Conservation (phyloP, 2,888 invertebrate genomes). For the Phalangium opilio region DNA sequence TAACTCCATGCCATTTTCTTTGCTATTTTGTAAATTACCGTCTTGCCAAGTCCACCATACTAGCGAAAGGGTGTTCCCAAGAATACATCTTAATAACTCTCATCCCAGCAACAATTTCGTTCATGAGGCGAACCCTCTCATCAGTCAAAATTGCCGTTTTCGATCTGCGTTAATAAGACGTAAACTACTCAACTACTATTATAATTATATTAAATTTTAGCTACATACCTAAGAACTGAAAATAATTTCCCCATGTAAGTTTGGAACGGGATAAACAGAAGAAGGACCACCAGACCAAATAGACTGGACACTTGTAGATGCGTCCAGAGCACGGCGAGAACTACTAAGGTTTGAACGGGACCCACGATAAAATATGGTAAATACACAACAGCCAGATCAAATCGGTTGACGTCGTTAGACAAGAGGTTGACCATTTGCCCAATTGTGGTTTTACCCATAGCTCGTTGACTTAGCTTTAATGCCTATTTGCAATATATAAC, state of each 20-base stretch:
- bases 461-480: slow-evolving; percentile 57
- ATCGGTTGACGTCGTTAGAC: slow-evolving; percentile 84
- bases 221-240: slow-evolving; percentile 42
- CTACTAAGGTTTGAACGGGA: slow-evolving; percentile 61
- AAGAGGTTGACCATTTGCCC: slow-evolving; percentile 86
- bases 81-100: slow-evolving; percentile 95
- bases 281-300: slow-evolving; percentile 58
- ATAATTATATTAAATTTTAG: too few relatives aligned
- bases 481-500: too few relatives aligned
- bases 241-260: slow-evolving; percentile 39
- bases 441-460: slow-evolving; percentile 68
- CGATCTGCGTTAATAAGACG: too few relatives aligned
- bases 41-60: slow-evolving; percentile 59
- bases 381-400: slow-evolving; percentile 67
- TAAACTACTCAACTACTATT: too few relatives aligned
- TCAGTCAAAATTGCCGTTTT: slow-evolving; percentile 68
- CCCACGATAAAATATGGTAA: slow-evolving; percentile 85
- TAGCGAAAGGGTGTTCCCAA: slow-evolving; percentile 78
- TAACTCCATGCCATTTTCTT: too few relatives aligned
- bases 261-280: slow-evolving; percentile 69
- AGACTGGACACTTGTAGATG: slow-evolving; percentile 51
- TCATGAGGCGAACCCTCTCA: slow-evolving; percentile 79
- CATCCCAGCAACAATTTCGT: slow-evolving; percentile 83
- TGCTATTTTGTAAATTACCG: slow-evolving; percentile 37
- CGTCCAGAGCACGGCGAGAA: slow-evolving; percentile 61